Conservation (phyloP, 2,888 invertebrate genomes). For the Galerucella pusilla region DNA sequence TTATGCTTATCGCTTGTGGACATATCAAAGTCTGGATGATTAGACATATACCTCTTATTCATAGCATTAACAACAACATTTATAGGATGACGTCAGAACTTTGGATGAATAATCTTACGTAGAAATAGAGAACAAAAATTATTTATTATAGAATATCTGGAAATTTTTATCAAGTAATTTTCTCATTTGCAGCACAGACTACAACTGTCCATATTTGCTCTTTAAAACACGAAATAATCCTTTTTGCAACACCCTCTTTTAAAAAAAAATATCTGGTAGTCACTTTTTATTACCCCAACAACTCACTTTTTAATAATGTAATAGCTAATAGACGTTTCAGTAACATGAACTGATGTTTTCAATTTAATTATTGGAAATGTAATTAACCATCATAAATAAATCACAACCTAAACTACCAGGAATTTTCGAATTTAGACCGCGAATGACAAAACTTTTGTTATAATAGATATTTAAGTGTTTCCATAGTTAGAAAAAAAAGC, state of each 20-base stretch:
- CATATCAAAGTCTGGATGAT: background rate
- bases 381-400: background rate
- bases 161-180: background rate
- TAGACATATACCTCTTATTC: background rate
- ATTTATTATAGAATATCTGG: background rate
- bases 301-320: too few relatives aligned
- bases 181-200: too few relatives aligned
- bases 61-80: background rate
- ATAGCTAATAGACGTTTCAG: background rate
- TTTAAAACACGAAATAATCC: too few relatives aligned
- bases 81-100: background rate
- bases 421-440: background rate
- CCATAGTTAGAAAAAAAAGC: background rate
- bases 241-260: too few relatives aligned
- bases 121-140: background rate
- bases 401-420: background rate
- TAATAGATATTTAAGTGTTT: background rate
- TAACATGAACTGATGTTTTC: background rate
- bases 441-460: background rate
- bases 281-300: too few relatives aligned
- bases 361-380: background rate
- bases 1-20: background rate
- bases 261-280: too few relatives aligned
- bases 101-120: background rate
- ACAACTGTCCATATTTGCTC: too few relatives aligned